A percentile compares a stretch with the other conserved stretches of the same genome.
These are phyloP conservation scores for Neolamprologus multifasciatus DNA, from an alignment of 2,797 vertebrate genomes.

Conservation along the genomic window DNA sequence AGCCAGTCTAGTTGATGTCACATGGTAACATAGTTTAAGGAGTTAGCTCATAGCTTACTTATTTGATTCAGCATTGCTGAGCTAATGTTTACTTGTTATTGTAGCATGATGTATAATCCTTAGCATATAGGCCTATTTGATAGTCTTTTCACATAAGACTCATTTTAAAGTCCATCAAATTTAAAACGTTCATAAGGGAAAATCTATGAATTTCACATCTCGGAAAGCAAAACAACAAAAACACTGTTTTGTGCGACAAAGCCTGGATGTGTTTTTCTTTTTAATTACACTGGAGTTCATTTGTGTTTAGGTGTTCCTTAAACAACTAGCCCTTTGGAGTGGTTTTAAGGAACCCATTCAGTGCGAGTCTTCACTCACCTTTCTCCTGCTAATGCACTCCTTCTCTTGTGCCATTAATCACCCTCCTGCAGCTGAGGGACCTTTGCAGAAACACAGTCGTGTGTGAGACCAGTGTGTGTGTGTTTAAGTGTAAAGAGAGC, in stretches of 20 bases:
- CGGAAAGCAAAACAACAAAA: background rate
- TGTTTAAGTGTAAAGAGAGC: background rate
- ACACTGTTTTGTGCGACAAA: background rate
- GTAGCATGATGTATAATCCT: background rate
- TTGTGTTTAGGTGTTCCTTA: background rate
- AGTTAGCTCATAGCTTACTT: background rate
- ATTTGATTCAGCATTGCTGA: background rate
- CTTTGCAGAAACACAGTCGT: background rate
- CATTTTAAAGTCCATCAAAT: background rate
- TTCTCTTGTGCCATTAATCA: conserved; percentile 10
- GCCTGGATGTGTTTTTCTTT: background rate
- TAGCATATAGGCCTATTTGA: background rate
- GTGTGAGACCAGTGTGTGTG: background rate
- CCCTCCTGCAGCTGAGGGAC: conserved; percentile 3
- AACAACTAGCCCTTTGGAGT: background rate
- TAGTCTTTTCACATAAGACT: background rate
- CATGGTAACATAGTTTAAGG: background rate
- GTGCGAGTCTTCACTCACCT: background rate
- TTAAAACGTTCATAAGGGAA: background rate
- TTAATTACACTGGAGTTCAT: background rate
- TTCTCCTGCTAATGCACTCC: background rate
- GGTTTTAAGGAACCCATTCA: background rate
- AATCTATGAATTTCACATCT: background rate
- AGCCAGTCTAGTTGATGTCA: background rate
- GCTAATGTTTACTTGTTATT: background rate